Percentiles rank a stretch among this genome's conserved stretches.
Conservation (phyloP, 2,888 invertebrate species). For the Apodemia zela region DNA sequence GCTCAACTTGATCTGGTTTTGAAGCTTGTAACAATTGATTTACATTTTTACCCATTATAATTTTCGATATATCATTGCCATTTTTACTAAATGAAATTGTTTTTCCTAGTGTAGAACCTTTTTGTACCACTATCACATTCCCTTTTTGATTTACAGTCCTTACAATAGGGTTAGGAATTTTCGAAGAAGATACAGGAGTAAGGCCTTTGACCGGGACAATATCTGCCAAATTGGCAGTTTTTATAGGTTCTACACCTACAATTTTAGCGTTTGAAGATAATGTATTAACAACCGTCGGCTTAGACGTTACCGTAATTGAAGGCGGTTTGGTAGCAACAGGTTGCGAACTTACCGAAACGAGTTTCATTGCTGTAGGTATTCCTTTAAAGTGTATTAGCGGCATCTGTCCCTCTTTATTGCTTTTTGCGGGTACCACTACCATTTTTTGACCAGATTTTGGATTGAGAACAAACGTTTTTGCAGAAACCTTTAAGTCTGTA, state of each 20-base stretch:
- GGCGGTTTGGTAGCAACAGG: conserved; percentile 47
- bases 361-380: conserved; percentile 67
- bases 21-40: conserved; percentile 68
- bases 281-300: conserved; percentile 50
- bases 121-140: conserved; percentile 82
- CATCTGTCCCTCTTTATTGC: conserved; percentile 59
- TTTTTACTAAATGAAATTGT: conserved; percentile 70
- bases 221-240: conserved; percentile 71
- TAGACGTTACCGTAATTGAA: conserved; percentile 55
- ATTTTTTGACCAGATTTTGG: conserved; percentile 74
- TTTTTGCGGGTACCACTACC: conserved; percentile 72
- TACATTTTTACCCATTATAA: conserved; percentile 75
- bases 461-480: conserved; percentile 71
- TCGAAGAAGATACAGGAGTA: conserved; percentile 57
- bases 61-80: conserved; percentile 72
- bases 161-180: conserved; percentile 66
- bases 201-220: conserved; percentile 69
- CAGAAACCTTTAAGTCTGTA: conserved; percentile 71
- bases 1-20: conserved; percentile 57
- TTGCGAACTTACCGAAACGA: conserved; percentile 68
- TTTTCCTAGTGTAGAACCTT: conserved; percentile 76
- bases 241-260: conserved; percentile 48
- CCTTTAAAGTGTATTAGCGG: conserved; percentile 72
- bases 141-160: conserved; percentile 73
- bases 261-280: conserved; percentile 53